A percentile compares a stretch with the other conserved stretches of the same genome.
These are phyloP conservation scores for Chloropsis hardwickii DNA, from an alignment of 2,113 vertebrate genomes.

Conservation along the genomic window DNA sequence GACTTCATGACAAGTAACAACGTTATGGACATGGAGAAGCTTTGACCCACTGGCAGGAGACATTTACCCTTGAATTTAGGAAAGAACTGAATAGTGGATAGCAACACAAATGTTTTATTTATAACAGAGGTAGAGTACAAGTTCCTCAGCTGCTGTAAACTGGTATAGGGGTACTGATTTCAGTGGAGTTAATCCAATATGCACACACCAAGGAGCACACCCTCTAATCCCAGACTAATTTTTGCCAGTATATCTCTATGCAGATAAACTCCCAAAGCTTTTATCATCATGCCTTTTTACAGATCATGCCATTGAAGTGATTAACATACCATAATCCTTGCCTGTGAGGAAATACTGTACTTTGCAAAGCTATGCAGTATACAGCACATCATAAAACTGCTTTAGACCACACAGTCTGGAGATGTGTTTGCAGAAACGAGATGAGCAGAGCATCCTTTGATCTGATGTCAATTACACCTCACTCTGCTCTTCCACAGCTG, in stretches of 20 bases:
- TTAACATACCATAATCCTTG: slow-evolving; percentile 18
- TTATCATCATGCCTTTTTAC: slow-evolving; percentile 38
- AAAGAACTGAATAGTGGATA: neutral
- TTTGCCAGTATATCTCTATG: slow-evolving; percentile 36
- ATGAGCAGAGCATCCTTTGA: neutral
- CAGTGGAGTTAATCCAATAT: neutral
- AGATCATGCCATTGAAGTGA: slow-evolving; percentile 21
- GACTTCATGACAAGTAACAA: neutral
- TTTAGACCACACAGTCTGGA: slow-evolving; percentile 19
- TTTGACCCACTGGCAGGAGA: neutral
- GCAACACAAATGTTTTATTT: neutral
- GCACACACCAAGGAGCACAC: neutral
- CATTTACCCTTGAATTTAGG: slow-evolving; percentile 2
- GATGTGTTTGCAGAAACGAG: neutral
- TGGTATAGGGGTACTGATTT: neutral
- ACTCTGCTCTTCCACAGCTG: neutral
- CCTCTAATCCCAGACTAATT: neutral
- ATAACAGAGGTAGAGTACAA: neutral
- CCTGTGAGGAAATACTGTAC: neutral
- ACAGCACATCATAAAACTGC: slow-evolving; percentile 40
- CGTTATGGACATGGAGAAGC: neutral
- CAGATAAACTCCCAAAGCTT: slow-evolving; percentile 44
- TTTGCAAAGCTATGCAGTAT: slow-evolving; percentile 23
- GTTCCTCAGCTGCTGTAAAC: slow-evolving; percentile 15
- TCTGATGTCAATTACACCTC: neutral